Evolutionary conservation across 2,888 invertebrate genomes (phyloP), one percentile per base, ranked within the genome.

Genomic region (Malachius bipustulatus): DNA sequence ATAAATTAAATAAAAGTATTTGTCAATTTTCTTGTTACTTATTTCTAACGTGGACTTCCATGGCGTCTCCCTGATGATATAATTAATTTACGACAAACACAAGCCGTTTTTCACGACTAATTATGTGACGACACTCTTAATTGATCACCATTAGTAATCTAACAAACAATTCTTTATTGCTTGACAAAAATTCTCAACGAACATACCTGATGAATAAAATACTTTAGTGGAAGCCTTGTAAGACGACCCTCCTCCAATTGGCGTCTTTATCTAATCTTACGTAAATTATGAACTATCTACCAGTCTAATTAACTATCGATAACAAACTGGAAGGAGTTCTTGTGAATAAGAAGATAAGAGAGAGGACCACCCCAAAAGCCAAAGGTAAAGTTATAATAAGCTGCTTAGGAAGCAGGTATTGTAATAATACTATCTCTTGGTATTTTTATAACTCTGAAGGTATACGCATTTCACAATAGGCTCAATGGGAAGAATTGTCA

Each of bases 201-300:
- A 19, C 6, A 19, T 19, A 19, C 24, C 24, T 19, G 6, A 8
- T 6, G 24, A 8, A 6, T 8, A n/a, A n/a, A n/a, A n/a, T n/a
- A n/a, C n/a, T n/a, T n/a, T n/a, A n/a, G n/a, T n/a, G n/a, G n/a
- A n/a, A n/a, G n/a, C n/a, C 24, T 6, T 19, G 6, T 19, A 19
- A 19, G n/a, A 19, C 24, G 6, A n/a, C n/a, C 24, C 24, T n/a
- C n/a, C 6, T n/a, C n/a, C 6, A 19, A 19, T 19, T 37, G 37
- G 34, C 37, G 31, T 34, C 34, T 37, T 37, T 35, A 38, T 38
- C 35, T 38, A 38, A 38, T 38, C 38, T 38, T 12, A 26, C 12
- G 13, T 38, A 38, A 38, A 34, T 30, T 38, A 38, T 35, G 13
- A 31, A 29, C 29, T 39, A 30, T 33, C 30, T 35, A 16, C 36